Evolutionary conservation across 2,113 vertebrate genomes (phyloP).

Genomic region (Nothobranchius kuhntae): DNA sequence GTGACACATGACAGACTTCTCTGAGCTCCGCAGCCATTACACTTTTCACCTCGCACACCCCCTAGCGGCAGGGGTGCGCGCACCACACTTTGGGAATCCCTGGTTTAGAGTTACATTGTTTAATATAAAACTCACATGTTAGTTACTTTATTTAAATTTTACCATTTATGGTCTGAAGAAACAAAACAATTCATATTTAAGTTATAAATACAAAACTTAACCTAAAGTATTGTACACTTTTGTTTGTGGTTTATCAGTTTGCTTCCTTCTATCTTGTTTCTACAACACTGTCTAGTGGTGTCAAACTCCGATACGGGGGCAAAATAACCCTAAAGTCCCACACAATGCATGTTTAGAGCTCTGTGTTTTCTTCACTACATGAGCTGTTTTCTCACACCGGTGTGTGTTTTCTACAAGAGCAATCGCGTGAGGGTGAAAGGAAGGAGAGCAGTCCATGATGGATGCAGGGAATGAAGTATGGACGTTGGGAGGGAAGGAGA

Average conservation of each 20-base stretch:
- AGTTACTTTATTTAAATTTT: no score
- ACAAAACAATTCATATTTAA: no score
- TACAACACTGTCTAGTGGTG: constrained; percentile 30
- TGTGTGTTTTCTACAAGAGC: constrained; percentile 45
- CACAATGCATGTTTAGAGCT: neutral
- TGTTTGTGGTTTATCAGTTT: neutral
- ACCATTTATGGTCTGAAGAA: no score
- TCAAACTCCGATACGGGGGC: constrained; percentile 17
- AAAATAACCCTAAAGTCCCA: constrained; percentile 5
- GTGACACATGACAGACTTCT: no score
- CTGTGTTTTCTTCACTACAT: constrained; percentile 45
- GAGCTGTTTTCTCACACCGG: constrained; percentile 46
- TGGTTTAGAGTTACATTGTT: no score
- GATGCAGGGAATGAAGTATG: constrained; percentile 56
- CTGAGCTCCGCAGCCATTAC: no score
- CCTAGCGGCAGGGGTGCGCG: no score
- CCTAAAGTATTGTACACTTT: no score
- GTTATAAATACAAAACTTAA: no score
- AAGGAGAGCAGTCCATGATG: constrained; percentile 51
- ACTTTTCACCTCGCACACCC: no score
- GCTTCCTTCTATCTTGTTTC: constrained; percentile 23
- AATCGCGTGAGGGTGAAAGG: constrained; percentile 51
- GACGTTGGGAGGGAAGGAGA: constrained; percentile 60
- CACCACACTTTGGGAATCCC: no score
- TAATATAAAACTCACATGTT: no score